Base-by-base conservation (phyloP, 2,113 vertebrate genomes). In the Eulacestoma nigropectus region DNA sequence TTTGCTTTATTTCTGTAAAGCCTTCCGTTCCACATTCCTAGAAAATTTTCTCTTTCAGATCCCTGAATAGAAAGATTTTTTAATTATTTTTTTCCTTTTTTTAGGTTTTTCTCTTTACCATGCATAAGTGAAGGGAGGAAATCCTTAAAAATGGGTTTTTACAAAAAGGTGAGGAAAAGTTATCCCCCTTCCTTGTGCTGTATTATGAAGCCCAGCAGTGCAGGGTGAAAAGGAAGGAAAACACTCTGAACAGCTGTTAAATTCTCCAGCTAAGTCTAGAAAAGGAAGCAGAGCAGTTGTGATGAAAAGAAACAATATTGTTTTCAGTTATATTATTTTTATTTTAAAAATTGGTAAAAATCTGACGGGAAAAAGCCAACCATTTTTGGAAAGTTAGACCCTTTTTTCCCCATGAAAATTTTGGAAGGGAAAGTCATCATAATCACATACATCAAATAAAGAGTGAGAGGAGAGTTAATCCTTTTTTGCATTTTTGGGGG, bases 351-450 rank as follows among this genome's bases (percentile, higher is more conserved):
- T 79, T 70, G 74, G 65, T 56, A 82, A 95, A 96, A 95, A 88
- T 80, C 39, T 89, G 64, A 62, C 35, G 77, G 76, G 67, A 55
- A 87, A 90, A 94, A 90, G 76, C 7, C 23, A 63, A 33, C 78
- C 16, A 44, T 84, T 97, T 97, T 93, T 92, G 76, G 86, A 91
- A 98, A 94, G 93, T 96, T 95, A 96, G 67, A 87, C 63, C 74
- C 60, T 92, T 83, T 73, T 96, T 92, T 91, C 85, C 73, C 80
- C 84, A 33, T 79, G 94, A 92, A 97, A 94, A 92, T 96, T 81
- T 97, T 93, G 82, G 84, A 96, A 96, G 89, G 76, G 94, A 96
- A 95, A 93, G 52, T 93, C 30, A 6, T 60, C 65, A 79, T 80
- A 95, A 93, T 93, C 90, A 42, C 39, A 76, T 72, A 35, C 46